phyloP scores from a whole-genome alignment of 2,113 vertebrate species.

The Poecile atricapillus region DNA sequence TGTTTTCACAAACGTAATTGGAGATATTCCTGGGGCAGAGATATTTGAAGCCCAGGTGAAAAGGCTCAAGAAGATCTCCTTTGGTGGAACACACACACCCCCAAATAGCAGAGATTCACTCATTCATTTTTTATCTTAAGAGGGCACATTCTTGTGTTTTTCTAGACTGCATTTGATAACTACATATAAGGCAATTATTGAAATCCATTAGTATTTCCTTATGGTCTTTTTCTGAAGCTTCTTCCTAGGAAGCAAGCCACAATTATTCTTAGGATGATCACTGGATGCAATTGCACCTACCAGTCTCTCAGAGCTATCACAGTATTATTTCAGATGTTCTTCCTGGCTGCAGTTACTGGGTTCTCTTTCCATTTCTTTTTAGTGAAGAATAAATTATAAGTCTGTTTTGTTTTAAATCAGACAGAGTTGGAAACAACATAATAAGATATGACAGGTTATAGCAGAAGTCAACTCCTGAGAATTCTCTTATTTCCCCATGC shows the following conservation, averaged over 20 bases:
- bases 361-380: neutral
- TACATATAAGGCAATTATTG: neutral
- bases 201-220: neutral
- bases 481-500: neutral
- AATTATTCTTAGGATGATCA: neutral
- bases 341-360: neutral
- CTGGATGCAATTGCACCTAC: neutral
- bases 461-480: neutral
- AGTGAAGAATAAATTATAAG: neutral
- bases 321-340: neutral
- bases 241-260: neutral
- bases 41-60: neutral
- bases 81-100: neutral
- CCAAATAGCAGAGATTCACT: rapidly evolving
- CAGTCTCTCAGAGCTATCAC: neutral
- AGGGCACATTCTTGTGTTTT: neutral
- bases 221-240: neutral
- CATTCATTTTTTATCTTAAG: neutral
- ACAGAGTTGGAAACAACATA: neutral
- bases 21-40: neutral
- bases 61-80: neutral
- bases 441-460: constrained; percentile 9
- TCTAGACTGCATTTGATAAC: neutral
- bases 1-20: neutral
- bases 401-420: constrained; percentile 2